A percentile compares a stretch with the other conserved stretches of the same genome.
These are phyloP conservation scores for Drosophila yooni DNA, from an alignment of 2,888 invertebrate genomes.

Conservation along the genomic window DNA sequence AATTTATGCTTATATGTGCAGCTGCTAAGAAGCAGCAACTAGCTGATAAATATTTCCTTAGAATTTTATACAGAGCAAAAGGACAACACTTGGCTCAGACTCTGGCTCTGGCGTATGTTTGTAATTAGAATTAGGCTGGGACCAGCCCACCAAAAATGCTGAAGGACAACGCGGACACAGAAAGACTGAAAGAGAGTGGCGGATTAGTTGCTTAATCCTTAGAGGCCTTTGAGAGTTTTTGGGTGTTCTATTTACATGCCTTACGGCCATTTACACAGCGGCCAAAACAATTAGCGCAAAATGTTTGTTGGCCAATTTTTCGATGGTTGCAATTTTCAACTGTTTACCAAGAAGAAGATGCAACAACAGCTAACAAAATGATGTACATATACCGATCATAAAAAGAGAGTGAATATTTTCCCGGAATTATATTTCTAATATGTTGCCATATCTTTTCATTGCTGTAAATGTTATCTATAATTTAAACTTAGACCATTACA, in stretches of 20 bases:
- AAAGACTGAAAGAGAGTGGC: constrained; percentile 11
- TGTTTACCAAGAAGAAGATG: constrained; percentile 19
- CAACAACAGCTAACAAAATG: constrained; percentile 3
- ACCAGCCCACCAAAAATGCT: constrained; percentile 61
- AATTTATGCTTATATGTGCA: constrained; percentile 4
- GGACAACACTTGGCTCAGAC: constrained; percentile 15
- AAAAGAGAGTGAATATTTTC: constrained; percentile 35
- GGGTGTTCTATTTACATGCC: constrained; percentile 37
- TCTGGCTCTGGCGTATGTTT: constrained; percentile 52
- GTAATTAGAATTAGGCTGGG: constrained; percentile 71
- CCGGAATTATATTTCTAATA: constrained; percentile 3
- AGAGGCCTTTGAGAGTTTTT: constrained; percentile 22
- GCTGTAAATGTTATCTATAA: background rate
- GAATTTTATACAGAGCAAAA: constrained; percentile 33
- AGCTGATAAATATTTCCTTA: constrained; percentile 12
- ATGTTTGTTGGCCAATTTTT: constrained; percentile 40
- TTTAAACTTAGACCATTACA: background rate
- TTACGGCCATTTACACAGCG: constrained; percentile 30
- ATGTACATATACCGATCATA: constrained; percentile 32
- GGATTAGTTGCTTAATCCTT: constrained; percentile 70
- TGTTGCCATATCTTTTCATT: background rate
- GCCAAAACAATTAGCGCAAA: constrained; percentile 54
- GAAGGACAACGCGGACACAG: constrained; percentile 10
- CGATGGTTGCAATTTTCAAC: constrained; percentile 31
- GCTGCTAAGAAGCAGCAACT: constrained; percentile 21